These are phyloP conservation scores for Synanthedon myopaeformis DNA, from an alignment of 2,888 invertebrate species.

Conservation along the genomic window DNA sequence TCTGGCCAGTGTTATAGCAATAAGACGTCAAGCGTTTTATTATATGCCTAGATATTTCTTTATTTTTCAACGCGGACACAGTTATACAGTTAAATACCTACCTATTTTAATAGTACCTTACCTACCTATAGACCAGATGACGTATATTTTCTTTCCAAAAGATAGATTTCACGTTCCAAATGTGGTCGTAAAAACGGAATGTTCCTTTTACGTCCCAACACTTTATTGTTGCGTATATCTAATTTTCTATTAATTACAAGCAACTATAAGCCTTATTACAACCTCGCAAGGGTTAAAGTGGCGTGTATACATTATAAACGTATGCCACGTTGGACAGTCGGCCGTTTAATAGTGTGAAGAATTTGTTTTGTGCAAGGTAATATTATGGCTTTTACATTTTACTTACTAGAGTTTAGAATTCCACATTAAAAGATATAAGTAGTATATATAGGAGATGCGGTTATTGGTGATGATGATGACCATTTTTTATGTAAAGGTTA, in stretches of 20 bases:
- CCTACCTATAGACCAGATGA: too few species aligned
- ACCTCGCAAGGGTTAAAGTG: not conserved
- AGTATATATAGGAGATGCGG: not conserved
- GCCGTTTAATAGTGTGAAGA: not conserved
- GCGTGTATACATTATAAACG: not conserved
- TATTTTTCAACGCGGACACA: too few species aligned
- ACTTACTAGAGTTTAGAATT: not conserved
- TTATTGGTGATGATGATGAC: not conserved
- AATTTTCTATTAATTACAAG: not conserved
- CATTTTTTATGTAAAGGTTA: too few species aligned
- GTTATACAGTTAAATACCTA: too few species aligned
- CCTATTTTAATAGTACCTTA: too few species aligned
- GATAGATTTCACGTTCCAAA: not conserved
- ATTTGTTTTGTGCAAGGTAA: not conserved
- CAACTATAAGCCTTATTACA: not conserved
- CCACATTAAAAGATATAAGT: not conserved
- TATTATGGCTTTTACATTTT: not conserved
- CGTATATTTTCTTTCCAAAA: not conserved
- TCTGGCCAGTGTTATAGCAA: too few species aligned
- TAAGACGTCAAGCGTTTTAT: too few species aligned
- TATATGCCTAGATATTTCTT: too few species aligned
- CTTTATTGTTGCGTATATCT: not conserved
- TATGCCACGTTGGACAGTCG: not conserved
- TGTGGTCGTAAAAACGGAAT: not conserved
- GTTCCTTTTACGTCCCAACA: constrained; percentile 1